These are phyloP conservation scores for Rhyzopertha dominica DNA, from an alignment of 1,140 invertebrate species.

Conservation along the genomic window DNA sequence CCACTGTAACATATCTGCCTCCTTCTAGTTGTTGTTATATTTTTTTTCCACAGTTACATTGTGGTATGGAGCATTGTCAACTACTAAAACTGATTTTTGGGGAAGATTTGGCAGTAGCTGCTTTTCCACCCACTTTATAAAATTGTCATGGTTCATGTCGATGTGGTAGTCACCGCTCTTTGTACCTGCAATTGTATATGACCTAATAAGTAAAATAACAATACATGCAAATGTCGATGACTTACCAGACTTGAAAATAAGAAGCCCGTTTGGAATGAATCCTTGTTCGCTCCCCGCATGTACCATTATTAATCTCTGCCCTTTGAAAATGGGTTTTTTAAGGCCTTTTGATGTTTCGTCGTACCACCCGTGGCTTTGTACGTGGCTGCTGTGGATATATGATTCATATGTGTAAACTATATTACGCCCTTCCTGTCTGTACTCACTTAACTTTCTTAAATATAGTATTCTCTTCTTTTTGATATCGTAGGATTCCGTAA, in stretches of 20 bases:
- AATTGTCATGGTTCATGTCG: slow-evolving; percentile 33
- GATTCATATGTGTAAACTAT: slow-evolving; percentile 13
- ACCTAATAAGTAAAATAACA: slow-evolving; percentile 1
- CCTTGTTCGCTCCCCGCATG: slow-evolving; percentile 28
- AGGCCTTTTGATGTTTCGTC: slow-evolving; percentile 17
- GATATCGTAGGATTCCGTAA: slow-evolving; percentile 10
- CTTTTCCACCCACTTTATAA: slow-evolving; percentile 19
- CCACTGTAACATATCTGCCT: slow-evolving; percentile 34
- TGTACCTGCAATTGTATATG: background rate
- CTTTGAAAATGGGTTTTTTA: slow-evolving; percentile 31
- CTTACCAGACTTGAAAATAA: slow-evolving; percentile 22
- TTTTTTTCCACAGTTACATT: slow-evolving; percentile 23
- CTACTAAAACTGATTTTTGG: slow-evolving; percentile 22
- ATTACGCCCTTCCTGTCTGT: background rate
- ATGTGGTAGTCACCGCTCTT: slow-evolving; percentile 33
- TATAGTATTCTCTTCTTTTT: slow-evolving; percentile 3
- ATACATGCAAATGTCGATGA: too few species aligned
- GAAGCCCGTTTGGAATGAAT: slow-evolving; percentile 28
- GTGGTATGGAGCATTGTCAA: slow-evolving; percentile 36
- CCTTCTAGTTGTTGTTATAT: slow-evolving; percentile 20
- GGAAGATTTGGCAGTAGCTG: slow-evolving; percentile 28
- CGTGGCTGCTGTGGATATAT: slow-evolving; percentile 13
- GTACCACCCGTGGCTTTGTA: slow-evolving; percentile 13
- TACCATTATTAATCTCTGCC: slow-evolving; percentile 29
- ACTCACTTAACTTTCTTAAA: slow-evolving; percentile 7